Evolutionary conservation across 1,140 invertebrate species (phyloP), one percentile per base, ranked within the genome.

Genomic region (Cephus cinctus): DNA sequence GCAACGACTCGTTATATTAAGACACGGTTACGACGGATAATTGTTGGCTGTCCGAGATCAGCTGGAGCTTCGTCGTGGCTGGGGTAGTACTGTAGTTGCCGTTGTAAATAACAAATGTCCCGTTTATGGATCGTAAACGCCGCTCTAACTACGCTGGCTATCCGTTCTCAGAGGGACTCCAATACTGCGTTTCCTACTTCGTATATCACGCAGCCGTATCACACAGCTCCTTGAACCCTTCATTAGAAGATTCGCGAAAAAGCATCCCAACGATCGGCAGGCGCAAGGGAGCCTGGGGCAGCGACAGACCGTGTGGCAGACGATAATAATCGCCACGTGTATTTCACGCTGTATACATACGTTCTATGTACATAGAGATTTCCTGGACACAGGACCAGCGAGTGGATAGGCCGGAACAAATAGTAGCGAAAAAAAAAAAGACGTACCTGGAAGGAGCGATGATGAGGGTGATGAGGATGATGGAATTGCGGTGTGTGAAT

Each of bases 401-500:
- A n/a, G n/a, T n/a, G n/a, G n/a, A n/a, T n/a, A n/a, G n/a, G n/a
- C n/a, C n/a, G n/a, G n/a, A n/a, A n/a, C n/a, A n/a, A n/a, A n/a
- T n/a, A n/a, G n/a, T n/a, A n/a, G n/a, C n/a, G n/a, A n/a, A n/a
- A n/a, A n/a, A n/a, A n/a, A n/a, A 30, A 44, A 38, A 38, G 32
- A 64, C 67, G 70, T 72, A 85, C 82, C 77, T 83, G 81, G 56
- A 82, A 80, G 27, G 79, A 72, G 32, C 78, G 76, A 43, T 76
- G 74, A 64, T 82, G 76, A 47, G 81, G 75, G 50, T 73, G 67
- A 58, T 74, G 80, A 46, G 78, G 76, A 61, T 81, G 81, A 57
- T 83, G 83, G 54, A 83, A 82, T 52, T 85, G 82, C 35, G 83
- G 78, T 48, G 83, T 82, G 66, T 84, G 82, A 74, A 85, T 83